Base-by-base conservation (phyloP, 2,797 vertebrate genomes). In the Pelodytes ibericus region DNA sequence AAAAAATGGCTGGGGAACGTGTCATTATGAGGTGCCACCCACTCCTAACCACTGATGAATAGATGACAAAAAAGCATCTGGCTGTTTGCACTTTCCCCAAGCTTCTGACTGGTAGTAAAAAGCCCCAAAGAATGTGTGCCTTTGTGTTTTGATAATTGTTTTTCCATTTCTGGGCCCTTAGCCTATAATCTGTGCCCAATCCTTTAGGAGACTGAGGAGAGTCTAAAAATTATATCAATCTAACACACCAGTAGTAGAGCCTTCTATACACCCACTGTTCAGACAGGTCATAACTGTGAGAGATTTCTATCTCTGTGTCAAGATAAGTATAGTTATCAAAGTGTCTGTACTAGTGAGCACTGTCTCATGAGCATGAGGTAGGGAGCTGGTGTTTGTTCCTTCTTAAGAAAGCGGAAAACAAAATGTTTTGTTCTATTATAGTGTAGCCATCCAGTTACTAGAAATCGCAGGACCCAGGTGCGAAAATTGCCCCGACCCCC, bases 141-240 rank as follows among this genome's bases (percentile, higher is more conserved):
- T 53, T 57, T 57, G 31, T 71, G 31, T 47, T 20, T 24, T 26
- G 30, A 58, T 58, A 70, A 75, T 67, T 57, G 24, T n/a, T 67
- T 60, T 75, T 67, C 63, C 36, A 67, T 49, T 51, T 60, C 8
- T 3, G 6, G 20, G 33, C 20, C 20, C 2, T 44, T 31, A 39
- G 31, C 33, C 61, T 15, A 36, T 65, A 66, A 58, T 65, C 25
- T 29, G 15, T 11, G 20, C 10, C 62, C 51, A 20, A 66, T 65
- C n/a, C 26, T n/a, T 58, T 27, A 41, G 18, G 20, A 16, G n/a
- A 16, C 26, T 41, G 39, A 67, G 7, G 25, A 33, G 56, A 18
- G 13, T 75, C 25, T 69, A 27, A 64, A 2, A 66, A 3, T 5
- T 25, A 27, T 29, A 27, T 16, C 22, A 4, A 25, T 5, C 33